Conservation (phyloP, 2,797 vertebrate species). For the Poeciliopsis infans region DNA sequence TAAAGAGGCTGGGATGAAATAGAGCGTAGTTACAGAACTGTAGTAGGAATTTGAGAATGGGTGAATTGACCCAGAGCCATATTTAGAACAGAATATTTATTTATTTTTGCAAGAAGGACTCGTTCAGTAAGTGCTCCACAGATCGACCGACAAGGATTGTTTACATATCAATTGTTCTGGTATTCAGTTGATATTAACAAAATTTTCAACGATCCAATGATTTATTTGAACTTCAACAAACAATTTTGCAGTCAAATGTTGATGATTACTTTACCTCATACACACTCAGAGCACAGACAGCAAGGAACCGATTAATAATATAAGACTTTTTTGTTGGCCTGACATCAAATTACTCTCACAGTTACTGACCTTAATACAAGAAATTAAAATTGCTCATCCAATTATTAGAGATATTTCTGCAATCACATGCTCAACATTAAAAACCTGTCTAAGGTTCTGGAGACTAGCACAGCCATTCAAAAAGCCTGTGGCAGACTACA, state of each 20-base stretch:
- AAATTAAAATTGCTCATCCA: not conserved
- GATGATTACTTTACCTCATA: slow-evolving; percentile 2
- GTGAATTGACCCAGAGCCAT: not conserved
- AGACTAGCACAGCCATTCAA: not conserved
- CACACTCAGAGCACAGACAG: not conserved
- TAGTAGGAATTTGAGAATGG: not conserved
- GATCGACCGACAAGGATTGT: not conserved
- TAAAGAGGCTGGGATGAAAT: not conserved
- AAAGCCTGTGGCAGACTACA: not conserved
- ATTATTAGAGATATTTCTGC: slow-evolving; percentile 8
- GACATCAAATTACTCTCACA: slow-evolving; percentile 1
- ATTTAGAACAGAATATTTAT: not conserved
- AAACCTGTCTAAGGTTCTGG: slow-evolving; percentile 5
- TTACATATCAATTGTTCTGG: not conserved
- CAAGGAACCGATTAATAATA: not conserved
- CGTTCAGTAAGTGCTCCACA: not conserved
- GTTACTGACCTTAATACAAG: slow-evolving; percentile 7
- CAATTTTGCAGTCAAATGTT: not conserved
- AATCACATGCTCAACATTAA: not conserved
- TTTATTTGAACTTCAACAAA: not conserved
- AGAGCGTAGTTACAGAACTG: not conserved
- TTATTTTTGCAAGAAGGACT: not conserved
- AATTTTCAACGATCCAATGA: not conserved
- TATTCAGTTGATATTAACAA: not conserved
- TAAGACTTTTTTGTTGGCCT: not conserved